phyloP scores from a whole-genome alignment of 2,888 invertebrate genomes.

The Lypha dubia region DNA sequence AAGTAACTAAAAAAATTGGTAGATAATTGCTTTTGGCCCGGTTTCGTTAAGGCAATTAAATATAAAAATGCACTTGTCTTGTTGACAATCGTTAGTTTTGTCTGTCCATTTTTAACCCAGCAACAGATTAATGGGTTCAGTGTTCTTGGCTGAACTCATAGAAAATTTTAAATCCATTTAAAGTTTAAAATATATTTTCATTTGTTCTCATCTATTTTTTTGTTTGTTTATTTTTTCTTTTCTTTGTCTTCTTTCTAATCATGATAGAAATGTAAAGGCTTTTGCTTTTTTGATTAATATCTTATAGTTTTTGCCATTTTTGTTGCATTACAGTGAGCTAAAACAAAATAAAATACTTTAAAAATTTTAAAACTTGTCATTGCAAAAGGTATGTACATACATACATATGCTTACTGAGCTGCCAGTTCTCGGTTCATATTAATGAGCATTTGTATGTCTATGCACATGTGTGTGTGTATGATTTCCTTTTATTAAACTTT shows the following conservation, averaged over 20 bases:
- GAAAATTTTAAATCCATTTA: not conserved
- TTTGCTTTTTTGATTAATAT: conserved; percentile 65
- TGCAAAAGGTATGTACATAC: conserved; percentile 31
- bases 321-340: conserved; percentile 17
- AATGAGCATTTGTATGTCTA: too few relatives aligned
- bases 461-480: not conserved
- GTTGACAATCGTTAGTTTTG: not conserved
- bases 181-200: conserved; percentile 25
- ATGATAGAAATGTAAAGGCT: conserved; percentile 67
- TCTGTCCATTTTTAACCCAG: conserved; percentile 19
- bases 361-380: conserved; percentile 34
- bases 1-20: not conserved
- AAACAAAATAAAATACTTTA: conserved; percentile 4
- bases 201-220: conserved; percentile 27
- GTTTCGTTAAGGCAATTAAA: conserved; percentile 39
- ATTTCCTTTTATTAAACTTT: not conserved
- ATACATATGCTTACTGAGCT: conserved; percentile 15
- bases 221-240: not conserved
- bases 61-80: conserved; percentile 62
- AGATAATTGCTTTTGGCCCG: conserved; percentile 29
- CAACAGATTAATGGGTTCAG: not conserved
- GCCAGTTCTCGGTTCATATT: not conserved
- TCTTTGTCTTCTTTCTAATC: conserved; percentile 22
- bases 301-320: conserved; percentile 66
- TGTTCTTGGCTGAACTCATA: not conserved